Evolutionary conservation across 2,113 vertebrate species (phyloP).

Genomic region (Etheostoma spectabile): DNA sequence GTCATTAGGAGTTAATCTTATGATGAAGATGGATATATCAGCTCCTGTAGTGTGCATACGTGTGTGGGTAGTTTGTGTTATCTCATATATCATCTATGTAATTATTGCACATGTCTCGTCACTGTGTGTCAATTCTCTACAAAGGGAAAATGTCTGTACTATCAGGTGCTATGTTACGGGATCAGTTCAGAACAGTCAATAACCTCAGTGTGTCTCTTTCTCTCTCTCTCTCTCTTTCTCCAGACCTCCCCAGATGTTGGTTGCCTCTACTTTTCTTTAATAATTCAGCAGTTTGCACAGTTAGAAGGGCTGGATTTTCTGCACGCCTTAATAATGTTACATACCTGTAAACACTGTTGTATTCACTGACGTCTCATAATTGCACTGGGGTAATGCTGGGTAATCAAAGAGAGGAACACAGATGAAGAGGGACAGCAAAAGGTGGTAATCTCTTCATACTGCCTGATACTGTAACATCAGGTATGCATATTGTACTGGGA

Average conservation of each 20-base stretch:
- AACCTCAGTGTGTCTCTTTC: background rate
- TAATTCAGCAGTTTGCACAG: constrained; percentile 74
- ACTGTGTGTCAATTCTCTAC: no score
- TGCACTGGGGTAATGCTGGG: constrained; percentile 20
- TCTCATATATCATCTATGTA: background rate
- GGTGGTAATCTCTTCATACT: background rate
- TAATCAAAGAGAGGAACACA: constrained; percentile 44
- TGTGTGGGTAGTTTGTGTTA: background rate
- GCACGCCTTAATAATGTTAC: constrained; percentile 52
- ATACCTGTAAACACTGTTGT: constrained; percentile 60
- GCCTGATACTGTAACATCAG: background rate
- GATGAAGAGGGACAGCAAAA: constrained; percentile 22
- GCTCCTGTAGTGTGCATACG: background rate
- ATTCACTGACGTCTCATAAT: constrained; percentile 53
- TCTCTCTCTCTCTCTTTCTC: background rate
- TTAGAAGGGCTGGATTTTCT: constrained; percentile 50
- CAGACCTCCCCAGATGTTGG: constrained; percentile 45
- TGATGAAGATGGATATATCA: background rate
- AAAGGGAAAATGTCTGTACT: background rate
- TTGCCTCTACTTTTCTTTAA: constrained; percentile 71
- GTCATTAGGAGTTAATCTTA: background rate
- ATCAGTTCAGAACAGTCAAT: constrained; percentile 23
- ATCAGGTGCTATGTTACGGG: constrained; percentile 12
- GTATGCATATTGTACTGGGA: background rate
- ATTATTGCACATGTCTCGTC: background rate